Evolutionary conservation across 2,113 vertebrate genomes (phyloP), one percentile per base, ranked within the genome.

Genomic region (Seriola quinqueradiata): DNA sequence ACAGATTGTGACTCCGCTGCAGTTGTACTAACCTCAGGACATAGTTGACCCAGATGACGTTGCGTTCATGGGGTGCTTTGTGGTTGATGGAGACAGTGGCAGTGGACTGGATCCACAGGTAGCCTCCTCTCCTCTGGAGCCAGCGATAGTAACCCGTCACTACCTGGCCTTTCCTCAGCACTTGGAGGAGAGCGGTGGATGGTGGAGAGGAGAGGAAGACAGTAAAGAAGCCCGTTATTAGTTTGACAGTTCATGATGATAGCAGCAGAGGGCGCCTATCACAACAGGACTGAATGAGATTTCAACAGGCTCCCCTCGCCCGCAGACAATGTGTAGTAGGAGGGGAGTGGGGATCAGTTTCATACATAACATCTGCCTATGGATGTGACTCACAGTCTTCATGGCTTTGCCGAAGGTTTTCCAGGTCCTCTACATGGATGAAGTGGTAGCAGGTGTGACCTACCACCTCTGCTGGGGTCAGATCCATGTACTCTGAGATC

Each of bases 31-130:
- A 98, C 97, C 97, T 98, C 92, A 97, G 94, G 86, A 98, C 94
- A 12, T 97, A 96, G 93, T 97, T 98, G 90, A 98, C 96, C 97
- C 97, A 98, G 83, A 97, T 96, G 93, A 97, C 95, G n/a, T 97
- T 97, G 72, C 95, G 96, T 86, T 98, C 97, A 8, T 96, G 96
- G 0, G 97, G 96, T 28, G 95, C 96, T 95, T 98, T 98, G 91
- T 96, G 96, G 59, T 95, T 97, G 90, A 97, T 95, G 16, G 97
- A 96, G 90, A 98, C 95, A 0, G 97, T 97, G 92, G 97, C 97
- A 17, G 95, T 96, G 16, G 97, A 97, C 91, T 97, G 97, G 77
- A 97, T 94, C 97, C 97, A 97, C 83, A 97, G 95, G 44, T 96
- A 97, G 50, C 97, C 97, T 12, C 97, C 97, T 1, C 95, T 89